Conservation (phyloP, 2,797 vertebrate species). For the Hippoglossus hippoglossus region DNA sequence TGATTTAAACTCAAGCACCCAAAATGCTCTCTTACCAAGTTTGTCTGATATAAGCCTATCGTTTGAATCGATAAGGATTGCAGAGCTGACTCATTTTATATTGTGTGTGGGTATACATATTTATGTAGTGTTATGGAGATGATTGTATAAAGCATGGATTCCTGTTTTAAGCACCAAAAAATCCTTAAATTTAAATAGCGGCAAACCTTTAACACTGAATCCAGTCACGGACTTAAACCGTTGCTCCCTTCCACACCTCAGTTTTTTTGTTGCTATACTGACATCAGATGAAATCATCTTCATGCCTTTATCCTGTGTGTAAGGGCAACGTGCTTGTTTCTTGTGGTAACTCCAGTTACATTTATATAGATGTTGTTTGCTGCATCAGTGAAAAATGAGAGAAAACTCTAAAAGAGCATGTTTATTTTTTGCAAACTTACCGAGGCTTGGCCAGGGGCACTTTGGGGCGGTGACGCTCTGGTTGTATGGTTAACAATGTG, state of each 20-base stretch:
- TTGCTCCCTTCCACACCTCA: background rate
- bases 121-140: background rate
- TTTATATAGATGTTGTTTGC: too few species aligned
- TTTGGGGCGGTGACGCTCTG: slow-evolving; percentile 22
- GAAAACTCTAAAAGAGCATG: background rate
- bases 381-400: background rate
- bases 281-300: background rate
- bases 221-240: background rate
- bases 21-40: slow-evolving; percentile 33
- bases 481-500: slow-evolving; percentile 69
- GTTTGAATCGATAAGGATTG: slow-evolving; percentile 5
- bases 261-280: background rate
- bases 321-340: too few species aligned
- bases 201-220: background rate
- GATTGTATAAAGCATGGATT: background rate
- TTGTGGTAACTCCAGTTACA: too few species aligned
- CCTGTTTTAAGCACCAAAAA: background rate
- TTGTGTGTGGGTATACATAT: background rate
- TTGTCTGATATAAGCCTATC: slow-evolving; percentile 30
- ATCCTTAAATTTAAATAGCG: background rate
- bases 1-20: slow-evolving; percentile 29
- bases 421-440: slow-evolving; percentile 22
- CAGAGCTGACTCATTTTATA: background rate
- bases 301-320: background rate
- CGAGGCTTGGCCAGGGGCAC: slow-evolving; percentile 4